Percentiles rank a stretch among this genome's conserved stretches.
These are phyloP conservation scores for Leptopilina boulardi DNA, from an alignment of 1,140 invertebrate genomes.

Conservation along the genomic window DNA sequence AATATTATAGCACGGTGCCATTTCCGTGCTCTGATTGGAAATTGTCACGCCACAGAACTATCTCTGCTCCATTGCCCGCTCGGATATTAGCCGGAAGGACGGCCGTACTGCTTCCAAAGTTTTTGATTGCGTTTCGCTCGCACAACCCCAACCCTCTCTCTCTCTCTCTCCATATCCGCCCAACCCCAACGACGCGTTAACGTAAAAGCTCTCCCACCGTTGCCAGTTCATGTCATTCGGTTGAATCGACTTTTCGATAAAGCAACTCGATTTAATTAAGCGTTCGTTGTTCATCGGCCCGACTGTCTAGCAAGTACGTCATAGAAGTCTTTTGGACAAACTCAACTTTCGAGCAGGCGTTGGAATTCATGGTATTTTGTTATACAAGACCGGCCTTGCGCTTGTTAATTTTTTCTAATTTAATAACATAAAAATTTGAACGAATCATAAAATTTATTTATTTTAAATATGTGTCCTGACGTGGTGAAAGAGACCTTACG, in stretches of 20 bases:
- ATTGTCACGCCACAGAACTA: constrained; percentile 61
- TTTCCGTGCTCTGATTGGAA: constrained; percentile 66
- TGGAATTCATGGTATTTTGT: too few species aligned
- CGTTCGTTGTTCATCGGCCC: background rate
- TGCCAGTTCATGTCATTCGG: constrained; percentile 12
- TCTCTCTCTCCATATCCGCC: background rate
- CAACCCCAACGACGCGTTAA: constrained; percentile 18
- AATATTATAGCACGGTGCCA: constrained; percentile 62
- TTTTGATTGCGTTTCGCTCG: constrained; percentile 57
- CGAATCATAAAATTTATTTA: too few species aligned
- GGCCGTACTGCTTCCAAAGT: constrained; percentile 46
- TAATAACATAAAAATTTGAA: too few species aligned
- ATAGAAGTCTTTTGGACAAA: background rate
- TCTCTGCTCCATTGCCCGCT: constrained; percentile 60
- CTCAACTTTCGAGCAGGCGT: background rate
- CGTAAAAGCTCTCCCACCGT: constrained; percentile 21
- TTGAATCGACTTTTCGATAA: constrained; percentile 30
- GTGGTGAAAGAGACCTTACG: too few species aligned
- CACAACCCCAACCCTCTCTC: too few species aligned
- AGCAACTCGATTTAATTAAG: constrained; percentile 4
- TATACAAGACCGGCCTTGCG: too few species aligned
- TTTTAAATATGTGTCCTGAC: too few species aligned
- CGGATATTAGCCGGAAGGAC: constrained; percentile 63
- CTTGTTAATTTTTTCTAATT: too few species aligned
- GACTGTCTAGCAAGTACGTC: background rate